phyloP scores from a whole-genome alignment of 2,113 vertebrate species.

The Monarcha castaneiventris region DNA sequence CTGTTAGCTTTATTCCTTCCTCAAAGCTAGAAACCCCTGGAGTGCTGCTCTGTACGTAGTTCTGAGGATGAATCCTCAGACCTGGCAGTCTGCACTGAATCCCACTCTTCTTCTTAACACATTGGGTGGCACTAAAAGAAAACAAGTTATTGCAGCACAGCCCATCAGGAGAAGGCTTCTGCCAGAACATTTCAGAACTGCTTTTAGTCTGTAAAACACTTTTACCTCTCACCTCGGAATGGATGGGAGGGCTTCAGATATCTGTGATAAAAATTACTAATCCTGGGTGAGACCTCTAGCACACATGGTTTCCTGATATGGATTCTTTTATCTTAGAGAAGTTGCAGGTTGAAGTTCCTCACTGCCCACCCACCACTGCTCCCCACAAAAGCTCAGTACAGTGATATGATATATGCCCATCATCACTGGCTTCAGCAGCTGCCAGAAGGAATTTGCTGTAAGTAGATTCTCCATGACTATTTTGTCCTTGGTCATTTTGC shows the following conservation, averaged over 20 bases:
- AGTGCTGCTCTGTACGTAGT: neutral
- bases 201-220: neutral
- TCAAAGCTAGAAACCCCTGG: neutral
- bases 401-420: neutral
- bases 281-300: rapidly evolving
- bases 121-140: neutral
- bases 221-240: neutral
- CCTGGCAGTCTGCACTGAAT: neutral
- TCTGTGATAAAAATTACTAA: neutral
- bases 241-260: neutral
- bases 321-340: neutral
- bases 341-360: neutral
- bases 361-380: neutral
- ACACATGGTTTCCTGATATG: neutral
- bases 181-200: neutral
- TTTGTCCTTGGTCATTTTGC: neutral
- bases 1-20: neutral
- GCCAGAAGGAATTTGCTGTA: neutral
- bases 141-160: neutral
- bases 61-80: neutral
- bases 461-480: neutral
- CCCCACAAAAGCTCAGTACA: neutral
- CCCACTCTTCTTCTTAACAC: neutral
- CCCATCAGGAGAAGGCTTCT: neutral
- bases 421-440: neutral